These are phyloP conservation scores for Ahaetulla prasina DNA, from an alignment of 2,113 vertebrate species.

Conservation along the genomic window DNA sequence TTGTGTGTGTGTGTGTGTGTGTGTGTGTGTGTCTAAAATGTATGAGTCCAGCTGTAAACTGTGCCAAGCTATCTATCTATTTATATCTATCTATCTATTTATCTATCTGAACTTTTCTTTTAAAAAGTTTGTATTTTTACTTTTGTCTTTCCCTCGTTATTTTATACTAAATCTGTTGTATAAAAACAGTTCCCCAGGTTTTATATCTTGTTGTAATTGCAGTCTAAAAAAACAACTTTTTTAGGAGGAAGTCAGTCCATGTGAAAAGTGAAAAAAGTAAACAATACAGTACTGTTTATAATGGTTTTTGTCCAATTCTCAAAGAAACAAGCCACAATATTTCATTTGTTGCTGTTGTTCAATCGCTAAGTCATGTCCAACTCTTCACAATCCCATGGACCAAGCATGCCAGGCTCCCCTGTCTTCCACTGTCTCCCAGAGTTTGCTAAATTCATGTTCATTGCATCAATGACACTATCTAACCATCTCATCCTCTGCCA, in stretches of 20 bases:
- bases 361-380: neutral
- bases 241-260: neutral
- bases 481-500: neutral
- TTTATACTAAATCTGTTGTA: slow-evolving; percentile 4
- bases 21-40: neutral
- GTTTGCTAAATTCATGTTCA: neutral
- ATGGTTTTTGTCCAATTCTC: neutral
- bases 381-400: neutral
- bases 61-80: neutral
- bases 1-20: too few species aligned
- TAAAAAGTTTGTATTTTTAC: neutral
- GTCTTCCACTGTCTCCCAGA: neutral
- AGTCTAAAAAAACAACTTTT: neutral
- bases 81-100: too few species aligned
- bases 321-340: neutral
- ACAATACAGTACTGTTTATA: slow-evolving; percentile 2
- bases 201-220: neutral
- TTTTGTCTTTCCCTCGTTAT: slow-evolving; percentile 11
- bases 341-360: neutral
- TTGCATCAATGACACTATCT: neutral
- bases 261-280: neutral
- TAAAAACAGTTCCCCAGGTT: neutral
- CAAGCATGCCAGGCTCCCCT: too few species aligned
- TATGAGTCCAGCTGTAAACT: neutral
- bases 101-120: too few species aligned